These are phyloP conservation scores for Neoitamus cyanurus DNA, from an alignment of 2,888 invertebrate genomes.

Conservation along the genomic window DNA sequence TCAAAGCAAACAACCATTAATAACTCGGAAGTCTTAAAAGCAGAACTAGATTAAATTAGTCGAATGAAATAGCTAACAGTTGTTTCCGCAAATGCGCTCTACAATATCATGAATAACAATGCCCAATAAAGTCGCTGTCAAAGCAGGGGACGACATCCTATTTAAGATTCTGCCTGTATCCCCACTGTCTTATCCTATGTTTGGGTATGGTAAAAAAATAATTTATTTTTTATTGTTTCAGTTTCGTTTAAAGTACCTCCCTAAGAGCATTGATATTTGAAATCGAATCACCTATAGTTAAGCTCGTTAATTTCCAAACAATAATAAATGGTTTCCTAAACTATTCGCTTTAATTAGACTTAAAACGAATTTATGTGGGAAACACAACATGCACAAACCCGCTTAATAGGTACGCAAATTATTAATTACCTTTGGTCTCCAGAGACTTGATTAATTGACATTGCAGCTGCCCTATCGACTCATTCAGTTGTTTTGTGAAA, in stretches of 20 bases:
- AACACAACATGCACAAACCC: not conserved
- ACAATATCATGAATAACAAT: not conserved
- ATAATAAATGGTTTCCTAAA: not conserved
- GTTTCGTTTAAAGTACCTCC: too few species aligned
- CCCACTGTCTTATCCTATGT: too few species aligned
- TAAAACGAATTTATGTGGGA: not conserved
- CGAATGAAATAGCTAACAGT: not conserved
- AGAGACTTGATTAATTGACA: not conserved
- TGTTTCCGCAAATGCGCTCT: not conserved
- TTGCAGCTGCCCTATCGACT: not conserved
- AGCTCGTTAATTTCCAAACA: not conserved
- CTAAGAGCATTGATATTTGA: not conserved
- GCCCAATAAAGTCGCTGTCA: not conserved
- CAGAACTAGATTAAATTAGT: not conserved
- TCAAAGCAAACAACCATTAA: too few species aligned
- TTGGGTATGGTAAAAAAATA: too few species aligned
- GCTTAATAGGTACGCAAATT: not conserved
- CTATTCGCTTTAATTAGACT: not conserved
- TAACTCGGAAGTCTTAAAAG: too few species aligned
- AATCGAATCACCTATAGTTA: not conserved
- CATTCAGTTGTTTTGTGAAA: not conserved
- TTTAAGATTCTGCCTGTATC: too few species aligned
- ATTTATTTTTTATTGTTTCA: too few species aligned
- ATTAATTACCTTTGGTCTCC: not conserved
- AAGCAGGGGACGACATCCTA: not conserved